phyloP scores from a whole-genome alignment of 2,113 vertebrate genomes.

The Sceloporus undulatus region DNA sequence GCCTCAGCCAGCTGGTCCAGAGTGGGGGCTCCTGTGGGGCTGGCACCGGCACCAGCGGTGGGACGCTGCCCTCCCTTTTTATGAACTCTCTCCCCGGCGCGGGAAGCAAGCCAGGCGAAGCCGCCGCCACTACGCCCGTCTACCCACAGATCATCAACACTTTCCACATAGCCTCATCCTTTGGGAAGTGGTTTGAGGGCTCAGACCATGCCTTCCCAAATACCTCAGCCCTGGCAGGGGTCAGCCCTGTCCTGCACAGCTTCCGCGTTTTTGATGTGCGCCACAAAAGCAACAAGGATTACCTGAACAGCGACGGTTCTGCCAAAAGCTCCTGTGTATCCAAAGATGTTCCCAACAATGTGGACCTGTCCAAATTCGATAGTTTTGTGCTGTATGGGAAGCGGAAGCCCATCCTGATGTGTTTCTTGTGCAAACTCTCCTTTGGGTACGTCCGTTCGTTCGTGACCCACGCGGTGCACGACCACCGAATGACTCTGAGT shows the following conservation, averaged over 20 bases:
- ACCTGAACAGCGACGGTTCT: slow-evolving; percentile 99
- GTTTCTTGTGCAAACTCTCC: slow-evolving; percentile 99
- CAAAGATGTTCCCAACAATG: slow-evolving; percentile 99
- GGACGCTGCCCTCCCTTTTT: slow-evolving; percentile 83
- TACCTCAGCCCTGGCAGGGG: slow-evolving; percentile 98
- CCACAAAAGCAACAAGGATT: slow-evolving; percentile 99
- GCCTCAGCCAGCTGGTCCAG: slow-evolving; percentile 97
- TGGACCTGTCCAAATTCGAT: slow-evolving; percentile 99
- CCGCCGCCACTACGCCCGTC: slow-evolving; percentile 85
- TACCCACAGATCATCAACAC: slow-evolving; percentile 99
- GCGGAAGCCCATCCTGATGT: slow-evolving; percentile 99
- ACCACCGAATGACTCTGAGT: slow-evolving; percentile 98
- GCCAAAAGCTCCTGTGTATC: slow-evolving; percentile 99
- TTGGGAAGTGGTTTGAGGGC: slow-evolving; percentile 98
- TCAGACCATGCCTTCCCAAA: slow-evolving; percentile 97
- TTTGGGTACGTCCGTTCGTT: slow-evolving; percentile 98
- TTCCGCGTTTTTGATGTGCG: slow-evolving; percentile 99
- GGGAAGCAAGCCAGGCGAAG: slow-evolving; percentile 87
- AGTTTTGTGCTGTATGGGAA: slow-evolving; percentile 97
- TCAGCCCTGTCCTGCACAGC: slow-evolving; percentile 99
- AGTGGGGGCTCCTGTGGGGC: slow-evolving; percentile 83
- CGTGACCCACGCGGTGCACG: slow-evolving; percentile 97
- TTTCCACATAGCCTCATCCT: slow-evolving; percentile 99
- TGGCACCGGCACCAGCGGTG: slow-evolving; percentile 70
- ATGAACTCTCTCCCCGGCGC: slow-evolving; percentile 88